Base-by-base conservation (phyloP, 2,113 vertebrate species). In the Pungitius pungitius region DNA sequence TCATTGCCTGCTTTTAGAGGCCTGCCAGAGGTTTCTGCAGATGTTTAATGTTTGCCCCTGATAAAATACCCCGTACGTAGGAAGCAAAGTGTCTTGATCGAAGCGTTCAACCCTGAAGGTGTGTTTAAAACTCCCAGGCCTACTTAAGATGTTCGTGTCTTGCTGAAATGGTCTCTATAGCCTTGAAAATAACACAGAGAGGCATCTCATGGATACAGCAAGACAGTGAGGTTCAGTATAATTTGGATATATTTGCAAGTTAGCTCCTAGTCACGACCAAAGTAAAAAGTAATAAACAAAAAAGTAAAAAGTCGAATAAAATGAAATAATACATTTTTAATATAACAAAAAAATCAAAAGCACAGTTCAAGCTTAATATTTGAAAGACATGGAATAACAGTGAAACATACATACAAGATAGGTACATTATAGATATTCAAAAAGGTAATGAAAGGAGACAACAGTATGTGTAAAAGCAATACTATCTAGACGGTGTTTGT, bases 121-220 rank as follows among this genome's bases (percentile, higher is more conserved):
- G 56, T 59, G 42, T 51, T 55, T 54, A 65, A 70, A 55, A 66
- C 47, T 66, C 30, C 24, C 56, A 56, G 70, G 9, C 20, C 40
- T 70, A 60, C 56, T 64, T 52, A 37, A 43, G 69, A 67, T 54
- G 8, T 67, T 47, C 37, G n/a, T 54, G 55, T 69, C 64, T 60
- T 74, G 37, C 64, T 69, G 51, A 78, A 47, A 40, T 20, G 33
- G 20, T 72, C 39, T 26, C 49, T 56, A 30, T 27, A 47, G 33
- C 40, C 33, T 13, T 67, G 43, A 65, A 59, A 65, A 63, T 62
- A 71, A 69, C n/a, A 26, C 54, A 12, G 24, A n/a, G 39, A 49
- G 37, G 2, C 24, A 27, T 63, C 33, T 61, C 30, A 60, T 61
- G 47, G n/a, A 40, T 37, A 45, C 22, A 45, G 26, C 52, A 68